Conservation (phyloP, 2,888 invertebrate genomes). For the Mayetiola destructor region DNA sequence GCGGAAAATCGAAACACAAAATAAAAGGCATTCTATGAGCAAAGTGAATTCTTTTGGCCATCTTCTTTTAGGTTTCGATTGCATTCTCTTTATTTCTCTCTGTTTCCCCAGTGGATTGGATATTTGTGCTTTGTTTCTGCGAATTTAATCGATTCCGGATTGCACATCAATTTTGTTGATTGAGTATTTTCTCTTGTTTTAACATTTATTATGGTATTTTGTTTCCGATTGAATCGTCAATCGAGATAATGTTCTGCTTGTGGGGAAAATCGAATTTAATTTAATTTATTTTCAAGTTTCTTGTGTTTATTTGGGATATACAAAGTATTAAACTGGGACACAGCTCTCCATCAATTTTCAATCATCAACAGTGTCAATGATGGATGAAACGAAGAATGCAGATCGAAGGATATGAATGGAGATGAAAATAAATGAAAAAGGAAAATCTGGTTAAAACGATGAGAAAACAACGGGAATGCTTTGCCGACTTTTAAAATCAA, state of each 20-base stretch:
- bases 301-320: not conserved
- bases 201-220: not conserved
- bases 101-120: not conserved
- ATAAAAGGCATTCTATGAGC: too few relatives aligned
- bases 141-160: conserved; percentile 9
- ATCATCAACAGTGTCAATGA: too few relatives aligned
- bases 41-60: too few relatives aligned
- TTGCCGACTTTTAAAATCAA: too few relatives aligned
- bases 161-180: conserved; percentile 12
- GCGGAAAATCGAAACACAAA: too few relatives aligned
- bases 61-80: not conserved
- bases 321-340: too few relatives aligned
- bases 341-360: too few relatives aligned
- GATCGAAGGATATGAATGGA: too few relatives aligned
- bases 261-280: conserved; percentile 8
- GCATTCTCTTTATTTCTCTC: not conserved
- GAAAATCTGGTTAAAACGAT: too few relatives aligned
- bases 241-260: not conserved
- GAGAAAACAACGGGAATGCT: too few relatives aligned
- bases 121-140: not conserved
- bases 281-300: conserved; percentile 11
- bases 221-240: not conserved
- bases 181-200: not conserved
- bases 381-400: too few relatives aligned
- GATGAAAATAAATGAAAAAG: too few relatives aligned